Conservation (phyloP, 1,140 invertebrate species). For the Neuroterus valhalla region DNA sequence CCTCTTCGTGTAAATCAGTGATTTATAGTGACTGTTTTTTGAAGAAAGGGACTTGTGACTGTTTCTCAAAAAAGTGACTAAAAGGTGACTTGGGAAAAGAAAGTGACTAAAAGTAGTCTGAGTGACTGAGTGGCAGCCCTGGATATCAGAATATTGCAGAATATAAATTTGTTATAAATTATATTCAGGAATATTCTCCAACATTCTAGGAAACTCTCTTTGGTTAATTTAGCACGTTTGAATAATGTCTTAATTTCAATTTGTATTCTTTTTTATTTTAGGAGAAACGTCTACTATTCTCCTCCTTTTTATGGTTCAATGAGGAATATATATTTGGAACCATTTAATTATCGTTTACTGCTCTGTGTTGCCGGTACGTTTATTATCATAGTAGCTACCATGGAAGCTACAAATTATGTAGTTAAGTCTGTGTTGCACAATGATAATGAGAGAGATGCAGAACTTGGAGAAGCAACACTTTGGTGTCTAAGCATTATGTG, state of each 20-base stretch:
- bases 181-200: too few species aligned
- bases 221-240: neutral
- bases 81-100: too few species aligned
- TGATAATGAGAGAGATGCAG: conserved; percentile 63
- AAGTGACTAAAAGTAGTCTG: too few species aligned
- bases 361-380: conserved; percentile 75
- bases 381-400: conserved; percentile 71
- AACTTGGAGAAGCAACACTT: conserved; percentile 75
- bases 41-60: too few species aligned
- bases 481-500: conserved; percentile 80
- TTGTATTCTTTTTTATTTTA: conserved; percentile 56
- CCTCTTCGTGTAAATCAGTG: too few species aligned
- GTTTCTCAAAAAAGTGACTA: too few species aligned
- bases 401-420: conserved; percentile 73
- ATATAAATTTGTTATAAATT: too few species aligned
- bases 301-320: conserved; percentile 78
- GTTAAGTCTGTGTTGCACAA: conserved; percentile 60
- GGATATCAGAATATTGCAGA: too few species aligned
- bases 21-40: too few species aligned
- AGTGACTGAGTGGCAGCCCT: too few species aligned
- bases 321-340: conserved; percentile 79
- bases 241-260: neutral
- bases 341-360: conserved; percentile 76
- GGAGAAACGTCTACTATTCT: conserved; percentile 80
- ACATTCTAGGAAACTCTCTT: neutral